Base-by-base conservation (phyloP, 2,797 vertebrate species). In the Pipistrellus pygmaeus region DNA sequence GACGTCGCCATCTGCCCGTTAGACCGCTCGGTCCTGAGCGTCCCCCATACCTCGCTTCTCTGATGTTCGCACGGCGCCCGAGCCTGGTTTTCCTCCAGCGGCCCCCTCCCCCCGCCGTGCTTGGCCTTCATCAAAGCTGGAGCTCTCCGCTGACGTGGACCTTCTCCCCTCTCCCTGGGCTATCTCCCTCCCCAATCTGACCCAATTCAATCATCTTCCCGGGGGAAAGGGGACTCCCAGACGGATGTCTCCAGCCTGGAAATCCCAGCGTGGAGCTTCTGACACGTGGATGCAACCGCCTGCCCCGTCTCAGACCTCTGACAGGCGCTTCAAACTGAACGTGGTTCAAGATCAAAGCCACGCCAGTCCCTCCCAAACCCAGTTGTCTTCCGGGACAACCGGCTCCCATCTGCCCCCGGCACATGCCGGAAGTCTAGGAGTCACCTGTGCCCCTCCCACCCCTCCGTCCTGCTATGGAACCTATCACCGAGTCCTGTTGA, bases 111-210 rank as follows among this genome's bases (percentile, higher is more conserved):
- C 82, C 77, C 91, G 41, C 41, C 6, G 5, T 6, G 44, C 20
- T 38, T 3, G 8, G 57, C 64, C 41, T 6, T 57, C n/a, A 78
- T 66, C 68, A 41, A 93, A 53, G 69, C 75, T 48, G 51, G 53
- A 14, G 12, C 68, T 71, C 88, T 76, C 30, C 41, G 25, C 85
- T 38, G 87, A 82, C 21, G 4, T 8, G 32, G 8, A 68, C 62
- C 38, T 82, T 53, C 41, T 77, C 90, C 77, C 35, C 75, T 82
- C 71, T 51, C 30, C 9, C 38, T 53, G 18, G 21, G n/a, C 72
- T 77, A 62, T 85, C 93, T 95, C 27, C 81, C 68, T 53, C 17
- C 62, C 66, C 55, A 32, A 95, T 84, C 88, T 92, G n/a, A 41
- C n/a, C 81, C 41, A 25, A 53, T 18, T 84, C 75, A 80, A n/a